phyloP scores from a whole-genome alignment of 2,888 invertebrate species.

The Agonopterix heracliana region DNA sequence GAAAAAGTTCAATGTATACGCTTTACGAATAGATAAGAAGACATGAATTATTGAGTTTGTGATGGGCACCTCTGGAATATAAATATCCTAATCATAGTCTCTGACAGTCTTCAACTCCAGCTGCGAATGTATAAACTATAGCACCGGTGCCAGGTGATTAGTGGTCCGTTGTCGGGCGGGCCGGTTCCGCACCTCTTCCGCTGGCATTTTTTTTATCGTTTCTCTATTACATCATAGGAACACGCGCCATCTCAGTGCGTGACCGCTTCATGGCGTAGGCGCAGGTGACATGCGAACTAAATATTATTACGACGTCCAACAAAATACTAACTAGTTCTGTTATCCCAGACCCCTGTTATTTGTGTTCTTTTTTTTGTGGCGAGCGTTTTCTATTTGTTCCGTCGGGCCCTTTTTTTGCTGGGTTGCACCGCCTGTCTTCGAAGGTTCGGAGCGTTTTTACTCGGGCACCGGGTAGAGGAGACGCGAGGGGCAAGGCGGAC shows the following conservation, averaged over 20 bases:
- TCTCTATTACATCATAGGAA: conserved; percentile 59
- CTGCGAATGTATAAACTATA: conserved; percentile 31
- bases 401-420: conserved; percentile 70
- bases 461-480: conserved; percentile 37
- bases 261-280: conserved; percentile 59
- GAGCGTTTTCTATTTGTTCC: conserved; percentile 72
- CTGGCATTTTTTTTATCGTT: conserved; percentile 50
- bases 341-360: conserved; percentile 63
- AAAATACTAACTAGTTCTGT: conserved; percentile 53
- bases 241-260: conserved; percentile 42
- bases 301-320: conserved; percentile 46
- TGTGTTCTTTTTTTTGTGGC: conserved; percentile 46
- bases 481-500: conserved; percentile 39
- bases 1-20: conserved; percentile 30
- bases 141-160: conserved; percentile 40
- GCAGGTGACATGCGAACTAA: conserved; percentile 67
- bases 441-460: conserved; percentile 68
- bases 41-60: conserved; percentile 45
- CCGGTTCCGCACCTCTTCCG: conserved; percentile 63
- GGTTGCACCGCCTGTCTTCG: conserved; percentile 56
- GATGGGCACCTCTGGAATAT: conserved; percentile 37
- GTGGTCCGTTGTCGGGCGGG: conserved; percentile 38
- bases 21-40: conserved; percentile 34
- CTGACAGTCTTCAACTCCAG: conserved; percentile 14
- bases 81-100: conserved; percentile 20